These are phyloP conservation scores for Drosophila ambigua DNA, from an alignment of 1,140 invertebrate species.

Conservation along the genomic window DNA sequence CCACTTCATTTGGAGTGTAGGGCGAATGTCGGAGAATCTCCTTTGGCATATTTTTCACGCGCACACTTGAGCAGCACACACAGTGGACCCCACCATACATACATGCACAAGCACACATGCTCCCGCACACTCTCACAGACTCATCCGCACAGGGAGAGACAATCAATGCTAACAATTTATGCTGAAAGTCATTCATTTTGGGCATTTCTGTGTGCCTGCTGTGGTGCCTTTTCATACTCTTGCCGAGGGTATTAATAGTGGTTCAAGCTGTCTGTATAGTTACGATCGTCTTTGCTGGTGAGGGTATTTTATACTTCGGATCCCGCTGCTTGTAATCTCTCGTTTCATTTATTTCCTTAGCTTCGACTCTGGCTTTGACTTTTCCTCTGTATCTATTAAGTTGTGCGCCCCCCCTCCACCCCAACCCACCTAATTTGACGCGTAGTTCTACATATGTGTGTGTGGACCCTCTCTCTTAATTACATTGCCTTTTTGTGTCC, in stretches of 20 bases:
- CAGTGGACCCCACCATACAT: neutral
- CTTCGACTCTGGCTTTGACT: slow-evolving; percentile 31
- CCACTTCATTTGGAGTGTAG: slow-evolving; percentile 59
- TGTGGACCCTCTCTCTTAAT: slow-evolving; percentile 63
- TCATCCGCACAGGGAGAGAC: slow-evolving; percentile 13
- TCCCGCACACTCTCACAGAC: neutral
- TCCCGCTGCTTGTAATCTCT: too few relatives aligned
- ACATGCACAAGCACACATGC: slow-evolving; percentile 5
- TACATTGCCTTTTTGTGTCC: slow-evolving; percentile 63
- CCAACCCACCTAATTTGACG: slow-evolving; percentile 54
- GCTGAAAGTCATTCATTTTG: slow-evolving; percentile 63
- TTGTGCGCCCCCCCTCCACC: slow-evolving; percentile 52
- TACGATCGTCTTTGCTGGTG: too few relatives aligned
- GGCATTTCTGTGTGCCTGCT: slow-evolving; percentile 27
- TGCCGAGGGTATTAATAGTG: too few relatives aligned
- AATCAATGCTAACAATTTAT: slow-evolving; percentile 74
- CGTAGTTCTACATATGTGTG: slow-evolving; percentile 53
- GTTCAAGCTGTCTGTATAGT: too few relatives aligned
- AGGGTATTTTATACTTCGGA: too few relatives aligned
- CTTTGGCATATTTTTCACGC: slow-evolving; percentile 61
- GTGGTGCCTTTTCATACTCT: slow-evolving; percentile 17
- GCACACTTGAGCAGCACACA: slow-evolving; percentile 28
- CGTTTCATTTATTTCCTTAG: slow-evolving; percentile 20
- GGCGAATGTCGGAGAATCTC: slow-evolving; percentile 10
- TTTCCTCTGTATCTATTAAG: slow-evolving; percentile 63